Percentiles rank a stretch among this genome's conserved stretches.
Evolutionary conservation across 2,797 vertebrate species (phyloP).

Genomic region (Trachops cirrhosus): DNA sequence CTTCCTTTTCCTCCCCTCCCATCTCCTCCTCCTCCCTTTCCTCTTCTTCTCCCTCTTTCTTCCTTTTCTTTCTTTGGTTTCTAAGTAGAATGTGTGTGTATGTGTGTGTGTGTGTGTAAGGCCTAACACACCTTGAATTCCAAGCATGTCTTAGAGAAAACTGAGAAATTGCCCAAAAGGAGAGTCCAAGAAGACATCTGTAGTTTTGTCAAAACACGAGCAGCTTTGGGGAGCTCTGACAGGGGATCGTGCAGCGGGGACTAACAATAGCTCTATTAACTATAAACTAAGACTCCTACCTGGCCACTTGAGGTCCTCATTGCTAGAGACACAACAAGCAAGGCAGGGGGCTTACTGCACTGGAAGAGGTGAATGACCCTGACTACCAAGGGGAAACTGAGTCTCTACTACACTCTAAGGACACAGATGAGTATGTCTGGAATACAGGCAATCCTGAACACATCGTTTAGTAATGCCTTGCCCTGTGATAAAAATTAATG

Average conservation of each 20-base stretch:
- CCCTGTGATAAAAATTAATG: not conserved
- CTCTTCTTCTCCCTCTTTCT: too few species aligned
- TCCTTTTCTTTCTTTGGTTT: conserved; percentile 7
- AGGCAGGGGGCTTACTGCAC: not conserved
- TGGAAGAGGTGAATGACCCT: too few species aligned
- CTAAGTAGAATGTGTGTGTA: not conserved
- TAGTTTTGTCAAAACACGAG: not conserved
- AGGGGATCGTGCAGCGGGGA: not conserved
- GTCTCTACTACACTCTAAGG: not conserved
- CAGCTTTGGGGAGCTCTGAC: not conserved
- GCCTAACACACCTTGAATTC: not conserved
- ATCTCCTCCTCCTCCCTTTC: not conserved
- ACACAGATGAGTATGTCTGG: not conserved
- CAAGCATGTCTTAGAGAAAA: not conserved
- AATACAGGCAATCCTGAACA: not conserved
- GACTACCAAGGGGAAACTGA: not conserved
- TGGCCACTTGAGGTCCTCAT: not conserved
- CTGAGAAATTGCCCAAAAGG: not conserved
- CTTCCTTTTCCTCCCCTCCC: not conserved
- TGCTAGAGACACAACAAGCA: not conserved
- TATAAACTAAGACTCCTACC: not conserved
- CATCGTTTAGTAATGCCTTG: not conserved
- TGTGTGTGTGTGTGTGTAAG: not conserved
- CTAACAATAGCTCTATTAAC: not conserved
- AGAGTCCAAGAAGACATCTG: not conserved